Evolutionary conservation across 1,140 invertebrate species (phyloP), one percentile per base, ranked within the genome.

Genomic region (Coenobita brevimanus): DNA sequence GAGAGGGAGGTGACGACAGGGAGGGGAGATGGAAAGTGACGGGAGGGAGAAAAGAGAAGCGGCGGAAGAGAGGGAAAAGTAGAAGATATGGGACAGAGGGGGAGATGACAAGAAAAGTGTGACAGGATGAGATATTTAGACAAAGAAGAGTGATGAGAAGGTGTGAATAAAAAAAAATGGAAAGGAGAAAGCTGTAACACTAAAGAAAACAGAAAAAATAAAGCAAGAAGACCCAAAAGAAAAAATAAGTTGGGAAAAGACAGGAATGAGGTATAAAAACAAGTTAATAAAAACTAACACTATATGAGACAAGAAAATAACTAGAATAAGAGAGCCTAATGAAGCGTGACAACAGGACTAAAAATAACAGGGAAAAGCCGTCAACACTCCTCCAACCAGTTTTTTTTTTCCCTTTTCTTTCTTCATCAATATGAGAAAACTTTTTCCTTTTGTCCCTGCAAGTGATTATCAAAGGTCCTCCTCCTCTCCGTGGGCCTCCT

Each of bases 341-440:
- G 10, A 33, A 67, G 24, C 1, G 64, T 10, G 64, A 30, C 27
- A 67, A 33, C 8, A 33, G 36, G 64, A 4, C 21, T 27, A 21
- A 27, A 21, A 3, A 62, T 21, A 62, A 21, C 50, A 21, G 21
- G 41, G 33, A 71, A 13, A 38, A 33, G 36, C 60, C 3, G 21
- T 38, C 30, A 71, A 67, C 64, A n/a, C n/a, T n/a, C n/a, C n/a
- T n/a, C n/a, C n/a, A n/a, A n/a, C n/a, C n/a, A n/a, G n/a, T n/a
- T n/a, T n/a, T n/a, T n/a, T n/a, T n/a, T n/a, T n/a, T n/a, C n/a
- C n/a, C 36, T 67, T 67, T 67, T 30, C 36, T 27, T 62, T 71
- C 27, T 17, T 71, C 13, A 21, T 71, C 67, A 71, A 71, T 71
- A 71, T 71, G 67, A 71, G 67, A 71, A 71, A 71, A 71, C 30